Conservation (phyloP, 2,113 vertebrate genomes). For the Neolamprologus toae region DNA sequence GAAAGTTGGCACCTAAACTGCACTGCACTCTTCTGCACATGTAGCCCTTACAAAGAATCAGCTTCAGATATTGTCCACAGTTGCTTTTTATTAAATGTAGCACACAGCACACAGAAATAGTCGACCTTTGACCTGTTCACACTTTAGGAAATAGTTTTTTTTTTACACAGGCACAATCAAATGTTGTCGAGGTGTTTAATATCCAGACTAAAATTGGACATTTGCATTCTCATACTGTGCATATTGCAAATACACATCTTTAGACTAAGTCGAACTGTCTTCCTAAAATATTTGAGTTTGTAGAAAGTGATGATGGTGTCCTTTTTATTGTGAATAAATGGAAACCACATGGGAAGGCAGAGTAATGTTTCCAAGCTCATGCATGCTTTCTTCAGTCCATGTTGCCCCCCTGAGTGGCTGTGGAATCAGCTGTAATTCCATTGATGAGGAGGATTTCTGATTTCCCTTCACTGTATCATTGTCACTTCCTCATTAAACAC, state of each 20-base stretch:
- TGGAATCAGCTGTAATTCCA: neutral
- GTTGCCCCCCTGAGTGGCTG: neutral
- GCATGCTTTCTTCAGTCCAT: neutral
- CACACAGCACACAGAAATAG: neutral
- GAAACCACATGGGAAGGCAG: neutral
- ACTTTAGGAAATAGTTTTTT: accelerated
- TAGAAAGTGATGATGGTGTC: neutral
- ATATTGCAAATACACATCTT: neutral
- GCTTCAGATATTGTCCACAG: neutral
- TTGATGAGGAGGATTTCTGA: neutral
- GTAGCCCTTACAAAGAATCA: neutral
- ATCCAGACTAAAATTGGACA: neutral
- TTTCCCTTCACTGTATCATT: slow-evolving; percentile 20
- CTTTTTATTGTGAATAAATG: neutral
- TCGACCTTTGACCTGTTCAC: neutral
- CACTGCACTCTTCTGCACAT: neutral
- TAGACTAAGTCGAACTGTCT: neutral
- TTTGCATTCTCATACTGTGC: neutral
- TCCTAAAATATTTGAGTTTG: neutral
- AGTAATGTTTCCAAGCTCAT: neutral
- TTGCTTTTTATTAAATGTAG: neutral
- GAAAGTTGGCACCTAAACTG: neutral
- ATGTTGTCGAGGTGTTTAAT: neutral
- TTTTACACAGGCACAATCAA: neutral
- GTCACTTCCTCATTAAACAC: slow-evolving; percentile 32